Conservation (phyloP, 53 echinoderm and acorn worm genomes). For the Patiria pectinifera region DNA sequence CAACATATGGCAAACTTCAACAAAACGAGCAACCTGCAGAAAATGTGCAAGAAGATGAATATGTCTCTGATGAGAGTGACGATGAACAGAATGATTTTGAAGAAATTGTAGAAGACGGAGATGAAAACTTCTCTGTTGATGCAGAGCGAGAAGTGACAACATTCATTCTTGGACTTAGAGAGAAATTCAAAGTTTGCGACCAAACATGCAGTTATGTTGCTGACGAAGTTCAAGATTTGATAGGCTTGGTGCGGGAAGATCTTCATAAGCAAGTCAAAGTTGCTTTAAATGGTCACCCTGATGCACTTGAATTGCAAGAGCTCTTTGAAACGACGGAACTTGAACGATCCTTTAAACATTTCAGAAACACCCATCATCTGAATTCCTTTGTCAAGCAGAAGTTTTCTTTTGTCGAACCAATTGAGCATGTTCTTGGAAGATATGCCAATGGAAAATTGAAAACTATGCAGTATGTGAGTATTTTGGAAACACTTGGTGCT, state of each 20-base stretch:
- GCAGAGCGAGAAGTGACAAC: background rate
- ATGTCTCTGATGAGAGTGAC: too few relatives aligned
- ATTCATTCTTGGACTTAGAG: conserved; percentile 52
- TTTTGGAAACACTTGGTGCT: conserved; percentile 45
- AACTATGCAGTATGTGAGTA: conserved; percentile 61
- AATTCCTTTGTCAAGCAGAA: conserved; percentile 22
- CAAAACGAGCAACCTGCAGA: too few relatives aligned
- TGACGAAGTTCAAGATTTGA: conserved; percentile 20
- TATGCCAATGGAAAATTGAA: background rate
- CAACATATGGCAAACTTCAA: too few relatives aligned
- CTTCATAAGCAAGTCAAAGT: conserved; percentile 9
- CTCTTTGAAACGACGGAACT: conserved; percentile 7
- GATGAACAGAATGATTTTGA: too few relatives aligned
- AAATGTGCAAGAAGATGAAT: too few relatives aligned
- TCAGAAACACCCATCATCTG: conserved; percentile 10
- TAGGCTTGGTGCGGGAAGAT: conserved; percentile 40
- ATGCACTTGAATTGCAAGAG: conserved; percentile 1
- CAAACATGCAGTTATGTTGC: conserved; percentile 53
- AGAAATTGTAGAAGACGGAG: too few relatives aligned
- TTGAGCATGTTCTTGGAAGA: too few relatives aligned
- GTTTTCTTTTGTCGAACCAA: too few relatives aligned
- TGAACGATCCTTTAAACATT: conserved; percentile 33
- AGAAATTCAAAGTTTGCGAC: conserved; percentile 53
- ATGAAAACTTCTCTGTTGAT: too few relatives aligned
- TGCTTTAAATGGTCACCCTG: background rate